These are phyloP conservation scores for Eudorcas thomsonii DNA, from an alignment of 2,113 vertebrate genomes.

Conservation along the genomic window DNA sequence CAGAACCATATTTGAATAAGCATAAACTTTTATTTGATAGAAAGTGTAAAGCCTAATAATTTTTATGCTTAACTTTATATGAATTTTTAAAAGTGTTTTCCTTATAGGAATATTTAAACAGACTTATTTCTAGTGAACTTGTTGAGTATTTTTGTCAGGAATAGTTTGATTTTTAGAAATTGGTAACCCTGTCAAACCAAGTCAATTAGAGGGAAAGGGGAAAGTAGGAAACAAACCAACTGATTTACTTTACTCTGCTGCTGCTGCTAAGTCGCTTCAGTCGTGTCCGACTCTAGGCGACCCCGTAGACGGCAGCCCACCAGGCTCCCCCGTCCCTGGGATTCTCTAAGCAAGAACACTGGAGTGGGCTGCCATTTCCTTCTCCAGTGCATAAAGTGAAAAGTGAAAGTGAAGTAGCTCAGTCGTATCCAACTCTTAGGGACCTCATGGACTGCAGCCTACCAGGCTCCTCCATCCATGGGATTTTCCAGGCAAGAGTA, in stretches of 20 bases:
- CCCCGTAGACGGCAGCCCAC: too few species aligned
- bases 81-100: background rate
- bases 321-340: too few species aligned
- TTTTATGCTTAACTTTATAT: slow-evolving; percentile 1
- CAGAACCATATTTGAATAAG: background rate
- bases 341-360: too few species aligned
- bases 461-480: too few species aligned
- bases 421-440: too few species aligned
- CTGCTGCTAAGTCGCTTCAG: too few species aligned
- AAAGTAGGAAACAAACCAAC: background rate
- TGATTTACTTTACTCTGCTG: background rate
- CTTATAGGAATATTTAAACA: background rate
- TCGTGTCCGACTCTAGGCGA: too few species aligned
- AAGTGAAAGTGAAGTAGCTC: too few species aligned
- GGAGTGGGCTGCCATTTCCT: too few species aligned
- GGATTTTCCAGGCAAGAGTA: too few species aligned
- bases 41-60: background rate
- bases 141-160: background rate
- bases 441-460: too few species aligned
- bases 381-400: too few species aligned
- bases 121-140: background rate
- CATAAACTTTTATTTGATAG: background rate
- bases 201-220: background rate
- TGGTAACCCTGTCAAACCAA: background rate
- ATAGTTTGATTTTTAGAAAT: background rate